Evolutionary conservation across 2,113 vertebrate species (phyloP).

Genomic region (Toxotes chatareus): DNA sequence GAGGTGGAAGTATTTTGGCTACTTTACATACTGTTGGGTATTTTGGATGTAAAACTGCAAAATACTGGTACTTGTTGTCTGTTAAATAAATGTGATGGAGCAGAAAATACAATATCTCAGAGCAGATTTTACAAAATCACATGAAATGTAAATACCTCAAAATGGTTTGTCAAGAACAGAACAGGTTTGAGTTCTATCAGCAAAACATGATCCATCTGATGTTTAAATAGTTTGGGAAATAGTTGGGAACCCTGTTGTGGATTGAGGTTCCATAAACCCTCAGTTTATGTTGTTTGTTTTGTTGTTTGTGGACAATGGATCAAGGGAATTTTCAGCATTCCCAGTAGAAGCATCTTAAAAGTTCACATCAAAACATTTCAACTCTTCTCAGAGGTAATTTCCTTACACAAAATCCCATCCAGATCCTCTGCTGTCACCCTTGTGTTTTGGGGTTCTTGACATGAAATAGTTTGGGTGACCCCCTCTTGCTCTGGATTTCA

Average conservation of each 20-base stretch:
- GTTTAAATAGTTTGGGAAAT: background rate
- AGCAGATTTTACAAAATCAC: background rate
- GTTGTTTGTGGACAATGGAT: constrained; percentile 5
- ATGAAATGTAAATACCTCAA: background rate
- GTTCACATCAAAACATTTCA: background rate
- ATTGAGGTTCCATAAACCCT: background rate
- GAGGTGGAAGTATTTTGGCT: background rate
- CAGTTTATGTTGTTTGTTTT: background rate
- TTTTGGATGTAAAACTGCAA: background rate
- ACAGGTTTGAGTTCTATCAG: too few species aligned
- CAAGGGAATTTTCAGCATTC: background rate
- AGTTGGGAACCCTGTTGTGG: background rate
- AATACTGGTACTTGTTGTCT: background rate
- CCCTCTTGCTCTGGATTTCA: background rate
- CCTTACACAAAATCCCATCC: background rate
- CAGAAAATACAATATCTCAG: background rate
- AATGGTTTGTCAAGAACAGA: too few species aligned
- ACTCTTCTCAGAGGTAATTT: background rate
- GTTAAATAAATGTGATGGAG: background rate
- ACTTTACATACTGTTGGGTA: background rate
- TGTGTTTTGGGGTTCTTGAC: background rate
- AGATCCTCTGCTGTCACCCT: too few species aligned
- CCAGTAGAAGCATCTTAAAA: background rate
- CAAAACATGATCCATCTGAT: background rate
- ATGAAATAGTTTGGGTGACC: background rate